These are phyloP conservation scores for Apaloderma vittatum DNA, from an alignment of 2,113 vertebrate species.

Conservation along the genomic window DNA sequence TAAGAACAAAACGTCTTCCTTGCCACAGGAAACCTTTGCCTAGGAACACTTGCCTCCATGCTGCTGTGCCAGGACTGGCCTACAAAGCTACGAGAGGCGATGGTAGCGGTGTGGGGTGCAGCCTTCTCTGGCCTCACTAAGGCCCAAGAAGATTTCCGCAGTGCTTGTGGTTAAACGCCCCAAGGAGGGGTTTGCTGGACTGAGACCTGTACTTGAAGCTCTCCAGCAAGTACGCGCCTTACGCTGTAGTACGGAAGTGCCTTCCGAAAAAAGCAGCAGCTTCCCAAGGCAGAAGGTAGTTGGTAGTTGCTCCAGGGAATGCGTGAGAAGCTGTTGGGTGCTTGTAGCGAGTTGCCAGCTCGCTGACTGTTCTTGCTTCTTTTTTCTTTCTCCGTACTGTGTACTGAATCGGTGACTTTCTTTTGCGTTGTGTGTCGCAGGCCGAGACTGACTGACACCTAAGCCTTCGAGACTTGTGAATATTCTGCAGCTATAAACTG, in stretches of 20 bases:
- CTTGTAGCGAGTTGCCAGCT: neutral
- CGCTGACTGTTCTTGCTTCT: neutral
- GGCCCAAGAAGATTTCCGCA: neutral
- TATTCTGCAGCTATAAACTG: constrained; percentile 86
- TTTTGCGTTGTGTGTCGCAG: constrained; percentile 88
- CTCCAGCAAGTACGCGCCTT: neutral
- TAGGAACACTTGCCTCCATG: neutral
- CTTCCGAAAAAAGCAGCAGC: neutral
- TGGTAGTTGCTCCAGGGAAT: neutral
- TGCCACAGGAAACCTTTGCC: neutral
- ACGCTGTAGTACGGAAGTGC: rapidly evolving
- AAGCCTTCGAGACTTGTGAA: constrained; percentile 83
- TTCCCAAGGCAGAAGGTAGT: neutral
- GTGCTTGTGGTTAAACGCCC: neutral
- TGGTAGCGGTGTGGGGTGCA: neutral
- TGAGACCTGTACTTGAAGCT: neutral
- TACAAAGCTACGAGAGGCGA: neutral
- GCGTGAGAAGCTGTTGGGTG: neutral
- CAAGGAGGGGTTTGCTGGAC: neutral
- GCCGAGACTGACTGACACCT: constrained; percentile 89
- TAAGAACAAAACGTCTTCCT: neutral
- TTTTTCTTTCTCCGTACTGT: neutral
- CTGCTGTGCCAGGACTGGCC: neutral
- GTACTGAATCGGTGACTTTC: constrained; percentile 85
- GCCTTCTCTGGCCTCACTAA: neutral